phyloP scores from a whole-genome alignment of 1,140 invertebrate genomes.

The Druon quercuslanigerum region DNA sequence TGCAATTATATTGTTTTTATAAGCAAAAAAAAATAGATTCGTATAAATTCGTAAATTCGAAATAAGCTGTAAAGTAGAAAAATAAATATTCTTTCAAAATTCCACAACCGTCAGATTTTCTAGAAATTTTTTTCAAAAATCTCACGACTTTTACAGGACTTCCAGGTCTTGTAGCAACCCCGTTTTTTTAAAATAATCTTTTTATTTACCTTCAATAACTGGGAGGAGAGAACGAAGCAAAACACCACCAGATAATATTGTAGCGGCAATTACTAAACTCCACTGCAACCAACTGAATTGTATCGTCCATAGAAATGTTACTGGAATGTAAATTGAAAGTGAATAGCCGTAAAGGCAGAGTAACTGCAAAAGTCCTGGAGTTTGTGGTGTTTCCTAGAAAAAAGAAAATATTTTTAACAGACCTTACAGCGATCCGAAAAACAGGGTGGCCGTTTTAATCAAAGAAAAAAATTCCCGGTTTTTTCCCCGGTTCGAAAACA shows the following conservation, averaged over 20 bases:
- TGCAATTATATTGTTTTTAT: no score
- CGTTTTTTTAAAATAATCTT: no score
- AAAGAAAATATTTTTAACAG: conserved; percentile 37
- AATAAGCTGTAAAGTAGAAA: no score
- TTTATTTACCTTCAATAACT: conserved; percentile 79
- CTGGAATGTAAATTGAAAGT: conserved; percentile 93
- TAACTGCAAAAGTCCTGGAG: conserved; percentile 85
- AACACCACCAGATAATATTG: conserved; percentile 89
- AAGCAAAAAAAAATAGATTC: no score
- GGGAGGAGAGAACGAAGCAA: conserved; percentile 88
- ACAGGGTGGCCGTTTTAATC: no score
- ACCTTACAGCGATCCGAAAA: no score
- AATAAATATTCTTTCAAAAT: no score
- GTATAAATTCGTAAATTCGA: no score
- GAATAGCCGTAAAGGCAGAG: conserved; percentile 98
- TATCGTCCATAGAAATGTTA: conserved; percentile 95
- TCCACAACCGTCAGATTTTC: no score
- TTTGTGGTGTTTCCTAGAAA: conserved; percentile 77
- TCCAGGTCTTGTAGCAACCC: no score
- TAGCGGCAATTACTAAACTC: conserved; percentile 87
- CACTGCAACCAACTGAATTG: conserved; percentile 90
- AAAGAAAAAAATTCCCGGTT: no score
- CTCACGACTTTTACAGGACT: neutral
- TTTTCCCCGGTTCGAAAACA: no score
- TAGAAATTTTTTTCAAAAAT: neutral